A percentile compares a stretch with the other conserved stretches of the same genome.
Conservation (phyloP, 2,888 invertebrate species). For the Adela reaumurella region DNA sequence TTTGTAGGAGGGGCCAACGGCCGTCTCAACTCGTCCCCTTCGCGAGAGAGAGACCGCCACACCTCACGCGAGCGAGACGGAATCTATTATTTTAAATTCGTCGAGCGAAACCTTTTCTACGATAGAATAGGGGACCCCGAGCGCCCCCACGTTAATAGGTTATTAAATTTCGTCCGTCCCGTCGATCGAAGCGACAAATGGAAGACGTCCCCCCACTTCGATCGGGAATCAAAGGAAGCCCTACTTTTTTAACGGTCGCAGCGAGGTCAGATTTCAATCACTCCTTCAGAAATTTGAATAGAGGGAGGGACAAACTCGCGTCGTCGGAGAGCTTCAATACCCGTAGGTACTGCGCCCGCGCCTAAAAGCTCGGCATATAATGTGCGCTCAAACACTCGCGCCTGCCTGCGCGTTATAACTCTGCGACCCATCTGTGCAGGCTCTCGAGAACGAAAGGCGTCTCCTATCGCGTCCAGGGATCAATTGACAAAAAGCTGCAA, state of each 20-base stretch:
- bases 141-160: conserved; percentile 53
- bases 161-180: conserved; percentile 51
- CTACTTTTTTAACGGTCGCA: conserved; percentile 40
- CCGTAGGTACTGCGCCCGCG: not conserved
- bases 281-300: conserved; percentile 57
- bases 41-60: conserved; percentile 44
- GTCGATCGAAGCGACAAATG: conserved; percentile 25
- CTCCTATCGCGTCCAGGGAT: conserved; percentile 43
- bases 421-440: conserved; percentile 51
- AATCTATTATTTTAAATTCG: conserved; percentile 39
- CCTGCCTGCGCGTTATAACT: too few relatives aligned
- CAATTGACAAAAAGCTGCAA: conserved; percentile 44
- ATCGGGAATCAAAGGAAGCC: conserved; percentile 55
- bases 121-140: conserved; percentile 43
- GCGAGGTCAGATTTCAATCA: conserved; percentile 58
- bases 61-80: conserved; percentile 28
- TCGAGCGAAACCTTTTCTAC: conserved; percentile 21
- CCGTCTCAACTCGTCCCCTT: conserved; percentile 33
- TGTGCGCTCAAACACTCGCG: conserved; percentile 33
- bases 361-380: conserved; percentile 26
- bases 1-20: conserved; percentile 48
- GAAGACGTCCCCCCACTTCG: conserved; percentile 39
- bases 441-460: conserved; percentile 28
- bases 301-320: conserved; percentile 55
- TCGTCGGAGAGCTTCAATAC: conserved; percentile 34